Conservation (phyloP, 2,797 vertebrate species). For the Scomberomorus guttatus region DNA sequence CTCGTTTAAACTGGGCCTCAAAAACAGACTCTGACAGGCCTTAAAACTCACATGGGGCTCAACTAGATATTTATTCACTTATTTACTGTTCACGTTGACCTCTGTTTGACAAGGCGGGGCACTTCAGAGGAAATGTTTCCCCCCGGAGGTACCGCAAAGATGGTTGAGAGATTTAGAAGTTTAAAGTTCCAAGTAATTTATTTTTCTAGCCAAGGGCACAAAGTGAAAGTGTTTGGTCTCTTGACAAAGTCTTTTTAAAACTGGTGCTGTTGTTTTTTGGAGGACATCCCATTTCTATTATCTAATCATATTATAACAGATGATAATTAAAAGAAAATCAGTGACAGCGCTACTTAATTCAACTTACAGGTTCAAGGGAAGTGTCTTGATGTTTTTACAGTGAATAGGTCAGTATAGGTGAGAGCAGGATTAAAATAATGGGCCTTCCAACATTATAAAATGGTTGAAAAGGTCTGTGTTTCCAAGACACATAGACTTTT, state of each 20-base stretch:
- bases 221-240: not conserved
- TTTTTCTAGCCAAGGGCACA: constrained; percentile 20
- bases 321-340: not conserved
- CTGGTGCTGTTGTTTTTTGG: not conserved
- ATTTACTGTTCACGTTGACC: constrained; percentile 65
- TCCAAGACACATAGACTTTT: constrained; percentile 26
- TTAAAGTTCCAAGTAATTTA: constrained; percentile 5
- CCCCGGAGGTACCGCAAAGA: constrained; percentile 18
- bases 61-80: constrained; percentile 57
- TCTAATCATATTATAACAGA: not conserved
- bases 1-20: constrained; percentile 47
- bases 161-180: constrained; percentile 20
- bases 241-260: not conserved
- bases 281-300: not conserved
- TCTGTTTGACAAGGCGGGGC: constrained; percentile 37
- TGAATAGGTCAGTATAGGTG: constrained; percentile 2
- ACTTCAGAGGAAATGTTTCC: constrained; percentile 23
- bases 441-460: constrained; percentile 46
- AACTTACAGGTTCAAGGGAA: not conserved
- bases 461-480: constrained; percentile 58
- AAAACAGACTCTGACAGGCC: constrained; percentile 55
- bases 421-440: constrained; percentile 16
- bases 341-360: not conserved
- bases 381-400: constrained; percentile 15
- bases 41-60: constrained; percentile 47